Evolutionary conservation across 2,113 vertebrate genomes (phyloP).

Genomic region (Archilochus colubris): DNA sequence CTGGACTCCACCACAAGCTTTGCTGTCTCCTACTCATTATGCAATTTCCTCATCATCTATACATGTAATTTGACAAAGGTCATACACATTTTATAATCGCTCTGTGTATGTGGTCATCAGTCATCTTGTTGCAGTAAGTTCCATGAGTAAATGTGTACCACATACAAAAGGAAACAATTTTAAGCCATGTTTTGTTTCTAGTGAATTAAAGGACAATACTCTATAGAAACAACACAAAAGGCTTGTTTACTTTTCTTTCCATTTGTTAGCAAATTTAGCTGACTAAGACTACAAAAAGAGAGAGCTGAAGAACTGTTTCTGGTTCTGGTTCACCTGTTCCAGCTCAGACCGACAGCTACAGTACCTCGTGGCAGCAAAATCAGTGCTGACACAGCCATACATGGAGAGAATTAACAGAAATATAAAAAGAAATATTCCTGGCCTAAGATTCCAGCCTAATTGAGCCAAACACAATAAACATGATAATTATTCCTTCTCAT

Average conservation of each 20-base stretch:
- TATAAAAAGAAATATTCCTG: slow-evolving; percentile 54
- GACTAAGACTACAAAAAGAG: neutral
- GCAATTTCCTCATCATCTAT: neutral
- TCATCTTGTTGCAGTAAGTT: neutral
- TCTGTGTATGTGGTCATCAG: neutral
- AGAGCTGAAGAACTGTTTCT: neutral
- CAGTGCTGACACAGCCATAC: slow-evolving; percentile 17
- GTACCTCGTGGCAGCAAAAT: slow-evolving; percentile 11
- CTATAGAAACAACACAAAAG: neutral
- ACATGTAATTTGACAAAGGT: neutral
- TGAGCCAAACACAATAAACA: slow-evolving; percentile 64
- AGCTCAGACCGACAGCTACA: neutral
- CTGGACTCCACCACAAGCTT: neutral
- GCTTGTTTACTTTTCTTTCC: neutral
- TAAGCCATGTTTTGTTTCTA: neutral
- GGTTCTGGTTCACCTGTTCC: neutral
- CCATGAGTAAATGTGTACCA: neutral
- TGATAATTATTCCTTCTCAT: slow-evolving; percentile 62
- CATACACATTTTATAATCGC: neutral
- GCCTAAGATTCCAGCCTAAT: slow-evolving; percentile 61
- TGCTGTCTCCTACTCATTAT: neutral
- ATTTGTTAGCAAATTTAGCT: neutral
- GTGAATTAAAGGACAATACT: neutral
- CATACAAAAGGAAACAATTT: neutral
- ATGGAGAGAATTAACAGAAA: slow-evolving; percentile 32